Base-by-base conservation (phyloP, 2,888 invertebrate genomes). In the Dryocosmus kuriphilus region DNA sequence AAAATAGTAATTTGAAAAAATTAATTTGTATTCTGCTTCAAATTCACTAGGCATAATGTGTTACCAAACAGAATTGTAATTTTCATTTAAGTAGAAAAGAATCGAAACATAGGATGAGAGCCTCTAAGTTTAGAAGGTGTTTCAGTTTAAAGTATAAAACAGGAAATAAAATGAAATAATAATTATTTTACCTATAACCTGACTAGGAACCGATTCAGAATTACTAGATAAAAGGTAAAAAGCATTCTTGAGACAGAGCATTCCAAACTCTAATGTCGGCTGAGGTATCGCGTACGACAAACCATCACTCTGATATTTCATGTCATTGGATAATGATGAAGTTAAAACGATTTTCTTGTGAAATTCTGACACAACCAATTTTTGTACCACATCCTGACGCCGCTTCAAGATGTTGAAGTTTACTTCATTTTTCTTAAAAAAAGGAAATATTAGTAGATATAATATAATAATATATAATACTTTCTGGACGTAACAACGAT, bases 251-350 rank as follows among this genome's bases (percentile, higher is more conserved):
- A 98, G 92, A 92, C 98, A 98, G 35, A 98, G 92, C 0, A 95
- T 95, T 5, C 97, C 98, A 93, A 98, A 98, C 92, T 98, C 97
- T 85, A 98, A 92, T 9, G 97, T 97, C 8, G 97, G 94, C 74
- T 96, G 95, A 24, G 98, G 98, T 84, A 97, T 96, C 1, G 97
- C 97, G 87, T 96, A 96, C 0, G 97, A 96, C 86, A 96, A 95
- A 74, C 95, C 94, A 83, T 94, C 94, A 11, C 92, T 91, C 83
- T 93, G 93, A 85, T 94, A 94, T 85, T 93, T 93, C 83, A 92
- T 92, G 85, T 94, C 93, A 81, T 92, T 93, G 11, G 93, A 93
- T 76, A 94, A 88, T 82, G 92, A 91, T 35, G 93, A 92, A 1
- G 93, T 93, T 27, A 96, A 89, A 77, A 95, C 92, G 22, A 95